Evolutionary conservation across 2,113 vertebrate species (phyloP), one percentile per base, ranked within the genome.

Genomic region (Dryoscopus gambensis): DNA sequence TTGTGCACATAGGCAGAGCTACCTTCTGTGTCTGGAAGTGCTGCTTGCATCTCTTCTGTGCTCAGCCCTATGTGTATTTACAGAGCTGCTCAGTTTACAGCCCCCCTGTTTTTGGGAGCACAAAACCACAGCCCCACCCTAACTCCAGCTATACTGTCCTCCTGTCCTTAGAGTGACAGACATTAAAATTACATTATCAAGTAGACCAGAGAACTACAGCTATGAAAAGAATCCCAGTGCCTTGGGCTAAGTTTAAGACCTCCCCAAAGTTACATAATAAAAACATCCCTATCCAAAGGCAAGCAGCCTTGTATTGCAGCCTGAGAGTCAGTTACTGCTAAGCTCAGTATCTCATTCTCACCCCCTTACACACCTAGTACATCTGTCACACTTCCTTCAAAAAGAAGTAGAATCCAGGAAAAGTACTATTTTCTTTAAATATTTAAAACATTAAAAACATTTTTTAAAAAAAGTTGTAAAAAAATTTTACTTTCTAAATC

Each of bases 391-490:
- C 42, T 30, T 24, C 40, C 69, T 80, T 86, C 64, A 83, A 75
- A 86, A 86, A 22, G 10, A 90, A 70, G 33, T 11, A 91, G n/a
- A 24, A 93, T 30, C 31, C 76, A 87, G 75, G 12, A 87, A 30
- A 52, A 69, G 27, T 55, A 86, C 59, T 27, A 17, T 78, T 93
- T 81, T 86, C 73, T 70, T 89, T 84, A 94, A 95, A 95, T 90
- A 95, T 44, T 78, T 85, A 82, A 74, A 64, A 56, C 23, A 74
- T 40, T 55, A 73, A 33, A 37, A 70, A 60, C 35, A 16, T 23
- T 28, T 35, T 42, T 20, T 44, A 44, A 7, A 37, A 55, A 84
- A 64, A 74, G n/a, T 3, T 39, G 40, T 55, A 84, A 40, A 84
- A 60, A 74, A 24, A 7, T 5, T 6, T 24, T 16, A 35, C 21